These are phyloP conservation scores for Phacellophora camtschatica DNA, from an alignment of 30 jellyfish, hydroid and myxozoan genomes.

Conservation along the genomic window DNA sequence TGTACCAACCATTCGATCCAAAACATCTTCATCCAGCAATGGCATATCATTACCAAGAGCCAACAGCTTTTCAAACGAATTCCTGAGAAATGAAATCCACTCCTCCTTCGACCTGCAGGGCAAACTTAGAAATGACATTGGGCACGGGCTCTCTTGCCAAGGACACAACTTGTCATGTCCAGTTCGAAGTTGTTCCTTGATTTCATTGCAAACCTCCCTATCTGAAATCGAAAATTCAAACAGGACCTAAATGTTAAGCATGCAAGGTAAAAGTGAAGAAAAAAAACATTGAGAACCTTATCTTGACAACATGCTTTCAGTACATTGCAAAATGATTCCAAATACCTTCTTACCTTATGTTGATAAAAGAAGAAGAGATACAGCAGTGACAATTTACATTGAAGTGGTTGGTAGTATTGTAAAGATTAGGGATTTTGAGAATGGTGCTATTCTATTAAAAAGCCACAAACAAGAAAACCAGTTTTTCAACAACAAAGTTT, in stretches of 20 bases:
- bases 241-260: neutral
- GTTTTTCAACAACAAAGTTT: too few relatives aligned
- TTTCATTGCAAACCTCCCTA: conserved; percentile 53
- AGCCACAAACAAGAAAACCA: too few relatives aligned
- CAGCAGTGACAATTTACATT: too few relatives aligned
- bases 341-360: too few relatives aligned
- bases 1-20: conserved; percentile 90
- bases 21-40: conserved; percentile 78
- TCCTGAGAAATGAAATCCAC: conserved; percentile 64
- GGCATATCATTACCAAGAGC: conserved; percentile 83
- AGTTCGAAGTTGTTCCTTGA: conserved; percentile 60
- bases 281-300: too few relatives aligned
- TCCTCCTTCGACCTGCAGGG: conserved; percentile 82
- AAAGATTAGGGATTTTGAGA: too few relatives aligned
- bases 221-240: conserved; percentile 37
- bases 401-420: too few relatives aligned
- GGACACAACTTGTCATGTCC: conserved; percentile 95
- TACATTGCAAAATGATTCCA: too few relatives aligned
- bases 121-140: conserved; percentile 64
- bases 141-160: conserved; percentile 96
- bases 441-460: too few relatives aligned
- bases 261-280: neutral
- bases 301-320: too few relatives aligned
- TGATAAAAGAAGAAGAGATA: too few relatives aligned
- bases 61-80: conserved; percentile 67